phyloP scores from a whole-genome alignment of 2,888 invertebrate genomes.

The Liopterus haemorrhoidalis region DNA sequence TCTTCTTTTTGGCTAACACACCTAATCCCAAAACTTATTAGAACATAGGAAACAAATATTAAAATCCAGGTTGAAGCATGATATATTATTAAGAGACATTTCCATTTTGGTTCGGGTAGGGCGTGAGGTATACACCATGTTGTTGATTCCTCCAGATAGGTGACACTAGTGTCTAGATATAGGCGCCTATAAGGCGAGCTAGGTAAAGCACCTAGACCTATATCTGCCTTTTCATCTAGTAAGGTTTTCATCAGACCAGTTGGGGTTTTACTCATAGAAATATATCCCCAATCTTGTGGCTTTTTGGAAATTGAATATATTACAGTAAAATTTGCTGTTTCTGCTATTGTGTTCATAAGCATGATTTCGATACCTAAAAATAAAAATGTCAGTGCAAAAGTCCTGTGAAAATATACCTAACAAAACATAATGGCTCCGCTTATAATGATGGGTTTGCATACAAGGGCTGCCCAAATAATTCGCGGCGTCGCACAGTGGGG shows the following conservation, averaged over 20 bases:
- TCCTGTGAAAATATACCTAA: too few species aligned
- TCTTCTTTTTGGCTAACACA: conserved; percentile 19
- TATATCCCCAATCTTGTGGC: too few species aligned
- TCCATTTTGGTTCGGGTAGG: conserved; percentile 32
- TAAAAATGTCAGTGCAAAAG: too few species aligned
- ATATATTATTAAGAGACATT: conserved; percentile 27
- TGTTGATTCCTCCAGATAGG: conserved; percentile 39
- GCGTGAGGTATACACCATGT: conserved; percentile 42
- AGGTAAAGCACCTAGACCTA: conserved; percentile 40
- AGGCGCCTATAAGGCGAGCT: conserved; percentile 33
- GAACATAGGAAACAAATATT: conserved; percentile 9
- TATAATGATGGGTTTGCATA: too few species aligned
- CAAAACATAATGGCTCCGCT: too few species aligned
- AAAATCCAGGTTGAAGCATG: conserved; percentile 11
- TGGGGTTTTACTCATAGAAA: conserved; percentile 32
- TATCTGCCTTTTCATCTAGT: conserved; percentile 34
- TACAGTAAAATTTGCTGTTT: too few species aligned
- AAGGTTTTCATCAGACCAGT: conserved; percentile 35
- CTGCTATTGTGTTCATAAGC: too few species aligned
- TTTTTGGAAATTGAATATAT: too few species aligned
- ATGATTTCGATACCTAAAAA: too few species aligned
- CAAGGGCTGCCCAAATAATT: too few species aligned
- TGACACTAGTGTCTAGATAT: conserved; percentile 37
- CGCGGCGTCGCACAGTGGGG: too few species aligned
- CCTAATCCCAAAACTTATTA: conserved; percentile 18